Conservation (phyloP, 2,797 vertebrate species). For the Prunella strophiata region DNA sequence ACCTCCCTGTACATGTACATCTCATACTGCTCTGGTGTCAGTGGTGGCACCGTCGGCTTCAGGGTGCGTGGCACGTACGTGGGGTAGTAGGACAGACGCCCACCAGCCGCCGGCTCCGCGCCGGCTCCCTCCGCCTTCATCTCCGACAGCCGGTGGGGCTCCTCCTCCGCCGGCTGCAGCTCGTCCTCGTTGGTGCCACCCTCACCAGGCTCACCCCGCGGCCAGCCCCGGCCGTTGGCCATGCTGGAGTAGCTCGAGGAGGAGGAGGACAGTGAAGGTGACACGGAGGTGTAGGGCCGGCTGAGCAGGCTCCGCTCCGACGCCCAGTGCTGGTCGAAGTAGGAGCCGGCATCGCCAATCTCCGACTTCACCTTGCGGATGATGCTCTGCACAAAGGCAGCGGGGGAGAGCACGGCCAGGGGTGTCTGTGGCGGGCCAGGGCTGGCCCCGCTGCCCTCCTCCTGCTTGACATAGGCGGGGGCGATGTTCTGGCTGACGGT, state of each 20-base stretch:
- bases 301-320: conserved; percentile 84
- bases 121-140: conserved; percentile 84
- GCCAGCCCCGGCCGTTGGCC: conserved; percentile 80
- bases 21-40: conserved; percentile 98
- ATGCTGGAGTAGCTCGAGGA: conserved; percentile 87
- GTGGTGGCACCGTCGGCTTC: conserved; percentile 93
- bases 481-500: conserved; percentile 68
- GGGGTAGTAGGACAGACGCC: conserved; percentile 88
- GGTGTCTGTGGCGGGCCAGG: conserved; percentile 80
- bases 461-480: conserved; percentile 88
- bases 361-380: conserved; percentile 98
- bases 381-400: conserved; percentile 96
- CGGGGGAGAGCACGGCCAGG: conserved; percentile 90
- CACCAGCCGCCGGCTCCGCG: conserved; percentile 72
- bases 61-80: conserved; percentile 90
- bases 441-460: conserved; percentile 80
- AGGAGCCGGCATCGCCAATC: conserved; percentile 92
- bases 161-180: conserved; percentile 78
- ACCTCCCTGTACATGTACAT: conserved; percentile 99
- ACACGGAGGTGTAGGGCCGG: conserved; percentile 88
- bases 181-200: conserved; percentile 84
- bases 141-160: conserved; percentile 79
- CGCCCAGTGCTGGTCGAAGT: conserved; percentile 98
- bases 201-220: conserved; percentile 80
- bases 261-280: conserved; percentile 91